A percentile compares a stretch with the other conserved stretches of the same genome.
Conservation (phyloP, 2,888 invertebrate species). For the Drosophila tanythrix region DNA sequence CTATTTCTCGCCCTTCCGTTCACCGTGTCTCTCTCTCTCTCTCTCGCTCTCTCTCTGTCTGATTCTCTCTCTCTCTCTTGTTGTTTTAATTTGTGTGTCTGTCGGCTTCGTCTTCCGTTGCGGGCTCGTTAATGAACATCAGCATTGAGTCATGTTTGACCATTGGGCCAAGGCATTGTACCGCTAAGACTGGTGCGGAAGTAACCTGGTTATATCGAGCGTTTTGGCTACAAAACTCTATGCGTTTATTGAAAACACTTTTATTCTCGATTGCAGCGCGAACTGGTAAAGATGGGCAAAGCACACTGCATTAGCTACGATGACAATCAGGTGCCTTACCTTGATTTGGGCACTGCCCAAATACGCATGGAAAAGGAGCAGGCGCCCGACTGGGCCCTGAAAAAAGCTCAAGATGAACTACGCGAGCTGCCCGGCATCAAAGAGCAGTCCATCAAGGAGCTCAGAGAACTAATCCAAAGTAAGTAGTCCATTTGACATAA, state of each 20-base stretch:
- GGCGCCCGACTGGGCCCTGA: conserved; percentile 86
- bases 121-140: conserved; percentile 59
- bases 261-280: conserved; percentile 67
- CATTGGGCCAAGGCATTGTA: conserved; percentile 74
- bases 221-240: conserved; percentile 54
- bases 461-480: conserved; percentile 86
- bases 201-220: conserved; percentile 63
- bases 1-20: conserved; percentile 26
- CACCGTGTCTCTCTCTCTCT: conserved; percentile 3
- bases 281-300: conserved; percentile 71
- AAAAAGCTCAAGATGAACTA: conserved; percentile 89
- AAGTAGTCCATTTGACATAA: conserved; percentile 26
- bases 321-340: conserved; percentile 87
- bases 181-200: conserved; percentile 58
- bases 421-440: conserved; percentile 90
- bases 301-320: conserved; percentile 85
- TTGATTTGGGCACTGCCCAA: conserved; percentile 87
- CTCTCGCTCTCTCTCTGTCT: conserved; percentile 12
- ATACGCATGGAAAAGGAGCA: conserved; percentile 88
- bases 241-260: conserved; percentile 34
- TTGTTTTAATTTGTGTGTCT: conserved; percentile 29
- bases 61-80: background rate
- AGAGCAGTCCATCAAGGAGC: conserved; percentile 86
- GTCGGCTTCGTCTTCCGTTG: conserved; percentile 56
- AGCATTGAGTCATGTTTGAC: conserved; percentile 68